These are phyloP conservation scores for Poeciliopsis retropinna DNA, from an alignment of 2,113 vertebrate species.

Conservation along the genomic window DNA sequence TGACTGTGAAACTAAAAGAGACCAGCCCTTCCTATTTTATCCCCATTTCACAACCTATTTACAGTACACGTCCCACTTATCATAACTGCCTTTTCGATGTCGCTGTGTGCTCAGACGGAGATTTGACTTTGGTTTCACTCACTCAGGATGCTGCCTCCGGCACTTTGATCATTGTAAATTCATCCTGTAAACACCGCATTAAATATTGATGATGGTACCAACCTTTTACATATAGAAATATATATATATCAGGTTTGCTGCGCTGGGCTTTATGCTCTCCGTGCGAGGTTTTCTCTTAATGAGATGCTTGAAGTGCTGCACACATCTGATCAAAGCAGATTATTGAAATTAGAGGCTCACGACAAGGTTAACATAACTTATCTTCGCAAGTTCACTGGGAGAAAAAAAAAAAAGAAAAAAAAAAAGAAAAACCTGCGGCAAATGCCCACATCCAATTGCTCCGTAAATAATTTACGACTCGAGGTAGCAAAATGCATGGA, in stretches of 20 bases:
- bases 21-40: slow-evolving; percentile 19
- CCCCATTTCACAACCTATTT: slow-evolving; percentile 13
- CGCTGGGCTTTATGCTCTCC: slow-evolving; percentile 20
- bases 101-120: slow-evolving; percentile 17
- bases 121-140: slow-evolving; percentile 33
- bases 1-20: slow-evolving; percentile 1
- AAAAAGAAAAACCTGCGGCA: slow-evolving; percentile 9
- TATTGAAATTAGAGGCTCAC: slow-evolving; percentile 38
- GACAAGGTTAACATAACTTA: slow-evolving; percentile 15
- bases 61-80: slow-evolving; percentile 43
- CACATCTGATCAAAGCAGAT: slow-evolving; percentile 56
- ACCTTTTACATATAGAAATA: slow-evolving; percentile 1
- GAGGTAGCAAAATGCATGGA: slow-evolving; percentile 9
- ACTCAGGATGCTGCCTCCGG: slow-evolving; percentile 36
- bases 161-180: slow-evolving; percentile 44
- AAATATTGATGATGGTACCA: slow-evolving; percentile 62
- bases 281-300: slow-evolving; percentile 43
- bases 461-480: slow-evolving; percentile 4
- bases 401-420: background rate
- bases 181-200: slow-evolving; percentile 56
- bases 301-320: slow-evolving; percentile 43
- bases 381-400: slow-evolving; percentile 14
- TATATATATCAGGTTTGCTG: slow-evolving; percentile 28
- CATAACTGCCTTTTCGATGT: slow-evolving; percentile 2
- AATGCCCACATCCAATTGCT: slow-evolving; percentile 8